Evolutionary conservation across 2,113 vertebrate genomes (phyloP).

Genomic region (Nycticebus coucang): DNA sequence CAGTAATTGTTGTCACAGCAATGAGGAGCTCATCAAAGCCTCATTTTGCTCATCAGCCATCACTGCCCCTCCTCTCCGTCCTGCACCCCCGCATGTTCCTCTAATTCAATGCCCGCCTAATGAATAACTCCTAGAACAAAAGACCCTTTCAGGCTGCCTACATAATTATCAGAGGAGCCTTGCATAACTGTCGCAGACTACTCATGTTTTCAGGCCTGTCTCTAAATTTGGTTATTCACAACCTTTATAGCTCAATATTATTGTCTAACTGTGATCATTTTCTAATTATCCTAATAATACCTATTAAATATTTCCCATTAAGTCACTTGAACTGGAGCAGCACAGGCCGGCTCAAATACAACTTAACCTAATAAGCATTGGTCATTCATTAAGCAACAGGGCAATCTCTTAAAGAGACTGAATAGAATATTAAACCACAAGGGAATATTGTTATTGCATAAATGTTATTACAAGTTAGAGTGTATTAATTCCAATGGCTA

Average conservation of each 20-base stretch:
- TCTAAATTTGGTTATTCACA: constrained; percentile 90
- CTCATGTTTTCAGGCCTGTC: constrained; percentile 85
- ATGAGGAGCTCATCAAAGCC: constrained; percentile 84
- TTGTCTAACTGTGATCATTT: constrained; percentile 89
- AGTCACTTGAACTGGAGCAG: constrained; percentile 86
- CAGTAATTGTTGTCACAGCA: constrained; percentile 81
- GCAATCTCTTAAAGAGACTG: constrained; percentile 82
- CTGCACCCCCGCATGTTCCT: constrained; percentile 82
- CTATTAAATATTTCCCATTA: constrained; percentile 91
- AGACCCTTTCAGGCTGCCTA: constrained; percentile 86
- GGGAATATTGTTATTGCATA: constrained; percentile 68
- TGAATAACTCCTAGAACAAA: constrained; percentile 89
- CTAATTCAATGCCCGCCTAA: constrained; percentile 86
- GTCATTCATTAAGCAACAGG: constrained; percentile 85
- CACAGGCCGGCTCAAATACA: constrained; percentile 86
- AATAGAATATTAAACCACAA: constrained; percentile 74
- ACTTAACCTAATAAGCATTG: constrained; percentile 88
- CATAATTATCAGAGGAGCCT: constrained; percentile 88
- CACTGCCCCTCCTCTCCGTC: constrained; percentile 76
- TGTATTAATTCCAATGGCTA: constrained; percentile 65
- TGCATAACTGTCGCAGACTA: constrained; percentile 86
- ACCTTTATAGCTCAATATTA: constrained; percentile 88
- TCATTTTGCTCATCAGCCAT: constrained; percentile 84
- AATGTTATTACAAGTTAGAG: constrained; percentile 70
- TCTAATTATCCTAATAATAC: constrained; percentile 91